Evolutionary conservation across 1,140 invertebrate genomes (phyloP).

Genomic region (Stratiolaelaps scimitus): DNA sequence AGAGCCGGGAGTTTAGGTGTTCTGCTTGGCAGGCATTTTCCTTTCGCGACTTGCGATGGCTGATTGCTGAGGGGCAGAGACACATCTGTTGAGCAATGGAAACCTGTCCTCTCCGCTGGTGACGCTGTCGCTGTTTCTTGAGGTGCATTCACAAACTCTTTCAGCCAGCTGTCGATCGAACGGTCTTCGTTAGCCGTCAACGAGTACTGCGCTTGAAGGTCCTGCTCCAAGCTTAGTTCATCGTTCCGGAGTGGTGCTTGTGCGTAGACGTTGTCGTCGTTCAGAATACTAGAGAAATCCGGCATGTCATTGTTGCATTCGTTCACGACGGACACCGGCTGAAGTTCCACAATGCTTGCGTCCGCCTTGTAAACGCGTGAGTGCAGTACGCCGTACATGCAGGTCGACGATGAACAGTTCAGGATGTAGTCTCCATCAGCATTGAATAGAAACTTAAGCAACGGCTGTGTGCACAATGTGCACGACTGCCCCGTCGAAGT

Average conservation of each 20-base stretch:
- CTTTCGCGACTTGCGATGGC: not conserved
- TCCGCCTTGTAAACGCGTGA: not conserved
- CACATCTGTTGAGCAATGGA: too few species aligned
- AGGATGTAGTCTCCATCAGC: slow-evolving; percentile 19
- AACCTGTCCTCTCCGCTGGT: not conserved
- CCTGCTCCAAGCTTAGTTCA: not conserved
- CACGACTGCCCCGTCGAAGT: not conserved
- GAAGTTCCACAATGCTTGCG: not conserved
- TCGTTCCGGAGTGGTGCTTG: not conserved
- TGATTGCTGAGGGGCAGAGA: too few species aligned
- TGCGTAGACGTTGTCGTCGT: not conserved
- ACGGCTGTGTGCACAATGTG: not conserved
- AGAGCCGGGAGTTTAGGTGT: not conserved
- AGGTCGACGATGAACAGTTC: slow-evolving; percentile 13
- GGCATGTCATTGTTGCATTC: not conserved
- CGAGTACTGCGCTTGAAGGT: not conserved
- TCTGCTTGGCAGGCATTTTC: not conserved
- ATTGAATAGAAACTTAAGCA: slow-evolving; percentile 18
- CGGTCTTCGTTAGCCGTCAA: not conserved
- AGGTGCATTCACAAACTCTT: not conserved
- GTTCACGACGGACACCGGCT: not conserved
- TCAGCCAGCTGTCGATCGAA: not conserved
- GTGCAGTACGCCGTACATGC: slow-evolving; percentile 9
- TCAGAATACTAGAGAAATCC: not conserved
- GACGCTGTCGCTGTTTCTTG: not conserved